Base-by-base conservation (phyloP, 2,113 vertebrate genomes). In the Colius striatus region DNA sequence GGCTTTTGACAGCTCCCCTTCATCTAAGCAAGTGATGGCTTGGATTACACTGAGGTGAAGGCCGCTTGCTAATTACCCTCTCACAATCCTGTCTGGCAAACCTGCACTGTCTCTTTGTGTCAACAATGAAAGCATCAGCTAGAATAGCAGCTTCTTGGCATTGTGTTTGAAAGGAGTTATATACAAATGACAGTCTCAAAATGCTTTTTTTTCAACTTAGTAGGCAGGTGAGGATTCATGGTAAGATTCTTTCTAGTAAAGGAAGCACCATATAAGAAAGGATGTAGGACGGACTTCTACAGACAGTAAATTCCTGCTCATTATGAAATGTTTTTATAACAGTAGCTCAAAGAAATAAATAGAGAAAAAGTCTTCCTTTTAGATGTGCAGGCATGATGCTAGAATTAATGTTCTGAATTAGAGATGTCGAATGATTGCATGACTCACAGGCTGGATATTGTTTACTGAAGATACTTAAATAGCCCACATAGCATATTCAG, bases 1-100 rank as follows among this genome's bases (percentile, higher is more conserved):
- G 67, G 43, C 54, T 93, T 96, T 89, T 95, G 91, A 96, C 60
- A 90, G 87, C 41, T 95, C 68, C 60, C 93, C 78, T 96, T 96
- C 62, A n/a, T 92, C 75, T 70, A 21, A 91, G 66, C 66, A 38
- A 62, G 55, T 19, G 82, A 88, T 72, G 86, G 45, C 43, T 80
- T 36, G 60, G 80, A 47, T 47, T 77, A 38, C 48, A 25, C 12
- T 5, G 61, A 81, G 47, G 70, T 38, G 65, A 51, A 88, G n/a
- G 51, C 21, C 8, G 60, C 60, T 87, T 91, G 72, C 86, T 96
- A 84, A 84, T 60, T 86, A 68, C 74, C 22, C 26, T 50, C 67
- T 95, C 68, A 75, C 67, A 75, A 65, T 5, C 10, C 53, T 84
- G 57, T 23, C 75, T 32, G 61, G 62, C 58, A 73, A 58, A 87